Percentiles rank a stretch among this genome's conserved stretches.
Evolutionary conservation across 2,113 vertebrate species (phyloP).

Genomic region (Petaurus breviceps): DNA sequence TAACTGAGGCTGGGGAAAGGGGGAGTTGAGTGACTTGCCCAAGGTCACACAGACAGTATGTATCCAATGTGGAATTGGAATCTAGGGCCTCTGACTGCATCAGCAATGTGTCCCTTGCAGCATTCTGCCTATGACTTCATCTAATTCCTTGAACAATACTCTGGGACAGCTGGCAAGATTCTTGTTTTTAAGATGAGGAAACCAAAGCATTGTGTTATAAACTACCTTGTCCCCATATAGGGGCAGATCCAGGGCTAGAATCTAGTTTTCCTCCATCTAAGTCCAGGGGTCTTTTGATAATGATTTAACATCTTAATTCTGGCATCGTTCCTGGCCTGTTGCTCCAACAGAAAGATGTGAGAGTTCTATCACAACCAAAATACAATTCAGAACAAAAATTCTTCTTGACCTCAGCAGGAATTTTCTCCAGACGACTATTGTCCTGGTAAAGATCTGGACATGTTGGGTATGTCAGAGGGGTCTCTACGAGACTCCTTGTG

Average conservation of each 20-base stretch:
- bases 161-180: background rate
- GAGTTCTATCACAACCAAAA: background rate
- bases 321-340: too few relatives aligned
- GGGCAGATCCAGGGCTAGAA: background rate
- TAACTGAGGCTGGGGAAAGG: background rate
- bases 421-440: background rate
- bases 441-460: background rate
- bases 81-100: background rate
- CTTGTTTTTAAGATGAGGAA: slow-evolving; percentile 39
- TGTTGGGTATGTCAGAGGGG: background rate
- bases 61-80: background rate
- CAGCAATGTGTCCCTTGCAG: background rate
- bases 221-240: background rate
- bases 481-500: background rate
- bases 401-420: background rate
- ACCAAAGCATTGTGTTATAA: background rate
- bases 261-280: background rate
- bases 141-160: background rate
- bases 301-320: background rate
- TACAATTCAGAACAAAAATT: background rate
- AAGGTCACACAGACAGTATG: background rate
- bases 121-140: slow-evolving; percentile 4
- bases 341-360: background rate
- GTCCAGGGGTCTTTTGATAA: background rate
- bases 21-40: background rate